Base-by-base conservation (phyloP, 2,888 invertebrate genomes). In the Lasioglossum malachurum region DNA sequence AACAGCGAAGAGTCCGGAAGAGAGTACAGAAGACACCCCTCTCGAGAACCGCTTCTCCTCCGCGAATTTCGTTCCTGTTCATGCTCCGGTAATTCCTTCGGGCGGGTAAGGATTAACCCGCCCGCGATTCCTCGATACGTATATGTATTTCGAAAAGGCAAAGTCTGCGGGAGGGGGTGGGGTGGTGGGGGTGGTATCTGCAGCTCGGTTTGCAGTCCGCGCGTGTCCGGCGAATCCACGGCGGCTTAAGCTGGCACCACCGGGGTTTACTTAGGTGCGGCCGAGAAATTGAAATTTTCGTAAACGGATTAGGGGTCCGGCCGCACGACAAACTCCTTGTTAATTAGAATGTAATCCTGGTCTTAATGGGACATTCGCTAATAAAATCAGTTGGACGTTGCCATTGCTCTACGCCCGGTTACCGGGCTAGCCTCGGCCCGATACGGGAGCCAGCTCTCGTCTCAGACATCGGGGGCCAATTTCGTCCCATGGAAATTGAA, bases 201-300 rank as follows among this genome's bases (percentile, higher is more conserved):
- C 84, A 16, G 60, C 27, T 27, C 27, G 89, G 92, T 91, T 92
- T 89, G 89, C 91, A 89, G 87, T 91, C 88, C 82, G 83, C 84
- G 87, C 88, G 88, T 83, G 89, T 86, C 83, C 88, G 74, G 31
- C 78, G 86, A 77, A 82, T 82, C 72, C 76, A 75, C 35, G 71
- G 82, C 82, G 82, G 87, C 80, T 78, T 75, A 72, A 80, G 84
- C 77, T 35, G 19, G 67, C 76, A 35, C 80, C 73, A 80, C 82
- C 79, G 89, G 35, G 67, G 93, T 94, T 94, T 94, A 92, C 93
- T 94, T 93, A 93, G 93, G 93, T 92, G 91, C 91, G 91, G 92
- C 90, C 90, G 93, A 94, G 94, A 95, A 94, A 94, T 95, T 94
- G 94, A 93, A 95, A 95, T 94, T 95, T 95, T 94, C 94, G 93